Evolutionary conservation across 23 tunicate genomes (phyloP), one percentile per base, ranked within the genome.

Genomic region (Botrylloides violaceus): DNA sequence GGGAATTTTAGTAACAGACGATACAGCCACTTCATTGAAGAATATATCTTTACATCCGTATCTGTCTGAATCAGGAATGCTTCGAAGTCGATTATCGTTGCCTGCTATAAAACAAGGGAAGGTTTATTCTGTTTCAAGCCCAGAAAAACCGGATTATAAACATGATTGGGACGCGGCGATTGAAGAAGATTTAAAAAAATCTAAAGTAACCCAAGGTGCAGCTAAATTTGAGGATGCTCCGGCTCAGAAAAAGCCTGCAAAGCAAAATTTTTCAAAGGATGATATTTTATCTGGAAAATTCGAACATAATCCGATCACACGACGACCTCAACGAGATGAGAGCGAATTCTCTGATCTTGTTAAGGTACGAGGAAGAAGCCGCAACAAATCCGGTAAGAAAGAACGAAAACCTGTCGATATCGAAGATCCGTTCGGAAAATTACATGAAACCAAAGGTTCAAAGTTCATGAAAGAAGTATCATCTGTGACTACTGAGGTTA

Each of bases 271-370:
- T 63, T 6, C 3, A 22, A 26, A 25, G 12, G 33, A 4, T 4
- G 70, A 28, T 27, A 3, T 29, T 5, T 23, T 23, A 5, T 12
- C 35, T 4, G 7, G 19, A 3, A 29, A 63, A 7, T 63, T 25
- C 9, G 70, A 63, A 31, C 26, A 26, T 63, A 63, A 63, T 31
- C 70, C 70, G 34, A 33, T 63, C 70, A 63, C 70, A 27, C 26
- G 36, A 34, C 32, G 70, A 21, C 70, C 70, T 4, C 70, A 63
- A 9, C 32, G 70, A 63, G 36, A 63, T 9, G 70, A 63, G 4
- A 31, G n/a, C 9, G 32, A 27, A 4, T 63, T 63, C 9, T 4
- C 4, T 4, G 9, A 31, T 9, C 70, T 63, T 31, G 70, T 63
- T 9, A 63, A 63, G 33, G 32, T 33, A 63, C 32, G 12, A 12